phyloP scores from a whole-genome alignment of 1,140 invertebrate species.

The Littorina saxatilis region DNA sequence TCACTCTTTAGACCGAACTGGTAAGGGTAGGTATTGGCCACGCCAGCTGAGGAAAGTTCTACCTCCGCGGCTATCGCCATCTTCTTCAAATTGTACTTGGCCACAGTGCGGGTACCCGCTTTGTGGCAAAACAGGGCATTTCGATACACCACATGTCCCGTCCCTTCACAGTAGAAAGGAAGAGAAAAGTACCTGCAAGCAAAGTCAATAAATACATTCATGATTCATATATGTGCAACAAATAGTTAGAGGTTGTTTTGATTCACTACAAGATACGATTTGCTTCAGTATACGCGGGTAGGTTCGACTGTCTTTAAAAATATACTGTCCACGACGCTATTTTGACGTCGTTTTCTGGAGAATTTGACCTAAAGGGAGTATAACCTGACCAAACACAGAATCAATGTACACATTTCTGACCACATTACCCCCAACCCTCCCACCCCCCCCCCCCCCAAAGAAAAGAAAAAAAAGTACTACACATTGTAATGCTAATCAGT shows the following conservation, averaged over 20 bases:
- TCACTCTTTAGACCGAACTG: constrained; percentile 61
- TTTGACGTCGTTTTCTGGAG: no score
- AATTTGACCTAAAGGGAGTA: no score
- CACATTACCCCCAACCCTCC: no score
- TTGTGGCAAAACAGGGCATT: constrained; percentile 64
- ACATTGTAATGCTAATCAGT: no score
- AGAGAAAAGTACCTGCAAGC: constrained; percentile 47
- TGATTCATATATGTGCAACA: constrained; percentile 52
- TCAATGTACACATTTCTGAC: no score
- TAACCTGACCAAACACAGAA: no score
- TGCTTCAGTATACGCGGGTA: background rate
- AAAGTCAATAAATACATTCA: constrained; percentile 42
- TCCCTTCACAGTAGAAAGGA: constrained; percentile 67
- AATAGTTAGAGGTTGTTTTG: background rate
- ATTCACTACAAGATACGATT: background rate
- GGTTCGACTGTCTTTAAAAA: background rate
- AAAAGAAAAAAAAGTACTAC: no score
- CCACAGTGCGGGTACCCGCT: constrained; percentile 59
- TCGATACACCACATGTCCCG: constrained; percentile 66
- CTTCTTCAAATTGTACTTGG: constrained; percentile 61
- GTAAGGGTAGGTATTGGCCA: constrained; percentile 63
- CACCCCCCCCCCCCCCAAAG: no score
- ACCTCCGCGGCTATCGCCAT: constrained; percentile 53
- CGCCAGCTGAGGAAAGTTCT: constrained; percentile 53
- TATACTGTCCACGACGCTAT: background rate